These are phyloP conservation scores for Sycon ciliatum DNA, from an alignment of 37 sponge, comb jelly and placozoan genomes.

Conservation along the genomic window DNA sequence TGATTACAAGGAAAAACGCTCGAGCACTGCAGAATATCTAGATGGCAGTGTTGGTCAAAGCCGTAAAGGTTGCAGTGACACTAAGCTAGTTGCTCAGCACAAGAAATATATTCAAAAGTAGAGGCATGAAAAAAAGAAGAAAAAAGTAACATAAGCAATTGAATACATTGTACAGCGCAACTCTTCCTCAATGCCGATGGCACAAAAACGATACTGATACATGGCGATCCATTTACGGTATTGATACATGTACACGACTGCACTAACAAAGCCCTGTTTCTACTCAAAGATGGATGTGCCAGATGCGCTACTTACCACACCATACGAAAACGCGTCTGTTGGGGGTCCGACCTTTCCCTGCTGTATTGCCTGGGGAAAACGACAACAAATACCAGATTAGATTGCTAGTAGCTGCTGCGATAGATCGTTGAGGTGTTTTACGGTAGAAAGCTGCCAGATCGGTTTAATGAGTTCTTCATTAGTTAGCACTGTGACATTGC, in stretches of 20 bases:
- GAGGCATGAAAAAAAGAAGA: not conserved
- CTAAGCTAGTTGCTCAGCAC: too few relatives aligned
- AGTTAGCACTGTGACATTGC: too few relatives aligned
- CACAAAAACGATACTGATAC: not conserved
- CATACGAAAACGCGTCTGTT: conserved; percentile 73
- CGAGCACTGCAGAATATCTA: too few relatives aligned
- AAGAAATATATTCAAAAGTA: too few relatives aligned
- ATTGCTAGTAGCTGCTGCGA: not conserved
- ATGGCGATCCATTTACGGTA: not conserved
- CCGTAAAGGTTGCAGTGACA: too few relatives aligned
- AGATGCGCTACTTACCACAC: conserved; percentile 37
- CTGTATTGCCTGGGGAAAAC: conserved; percentile 53
- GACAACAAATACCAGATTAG: not conserved
- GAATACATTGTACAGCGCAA: not conserved
- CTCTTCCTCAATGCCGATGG: not conserved
- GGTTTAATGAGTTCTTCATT: too few relatives aligned
- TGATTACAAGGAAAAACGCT: too few relatives aligned
- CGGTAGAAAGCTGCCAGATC: too few relatives aligned
- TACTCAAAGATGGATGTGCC: not conserved
- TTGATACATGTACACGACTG: not conserved
- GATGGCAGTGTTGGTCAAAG: too few relatives aligned
- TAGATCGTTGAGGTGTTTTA: too few relatives aligned
- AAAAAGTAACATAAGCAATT: not conserved
- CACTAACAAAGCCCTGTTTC: not conserved
- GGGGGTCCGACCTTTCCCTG: conserved; percentile 44